Base-by-base conservation (phyloP, 1,140 invertebrate genomes). In the Drosophila nikananu region DNA sequence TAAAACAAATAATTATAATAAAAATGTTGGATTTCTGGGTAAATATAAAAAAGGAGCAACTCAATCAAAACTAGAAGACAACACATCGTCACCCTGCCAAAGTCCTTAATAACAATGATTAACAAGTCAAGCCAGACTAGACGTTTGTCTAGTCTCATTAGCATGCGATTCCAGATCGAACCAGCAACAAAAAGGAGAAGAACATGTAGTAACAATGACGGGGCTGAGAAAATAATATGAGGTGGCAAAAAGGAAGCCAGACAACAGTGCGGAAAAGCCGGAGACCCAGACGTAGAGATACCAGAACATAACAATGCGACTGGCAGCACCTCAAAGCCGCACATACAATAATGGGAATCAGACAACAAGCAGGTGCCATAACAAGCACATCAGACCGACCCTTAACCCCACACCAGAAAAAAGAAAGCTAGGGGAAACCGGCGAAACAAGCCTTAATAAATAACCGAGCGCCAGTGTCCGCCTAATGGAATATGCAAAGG, bases 241-340 rank as follows among this genome's bases (percentile, higher is more conserved):
- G 23, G 13, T 17, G 32, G 9, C 58, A 35, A 23, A 48, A 51
- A 54, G 49, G 21, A 39, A 68, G 49, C 49, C 73, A 77, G 52
- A 77, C 74, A 70, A 62, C 74, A 58, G 51, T 27, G 32, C 75
- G 57, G 75, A 77, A 77, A 59, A 77, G 48, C 70, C 71, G 41
- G 60, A 74, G 59, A 77, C 62, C 71, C 75, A 77, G 64, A 68
- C 74, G 23, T 10, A 44, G 54, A 77, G 55, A 77, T 77, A 77
- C 30, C 49, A 76, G 44, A 49, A 66, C 48, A 65, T 51, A 68
- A 77, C 64, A 77, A 77, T 54, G 35, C 46, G 63, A 27, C 41
- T 54, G 62, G 13, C 63, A 68, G 57, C n/a, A 55, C 46, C 58
- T 25, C 70, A 30, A 70, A 70, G 66, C 66, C 66, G 10, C 66